Evolutionary conservation across 2,113 vertebrate genomes (phyloP).

Genomic region (Aphyosemion australe): DNA sequence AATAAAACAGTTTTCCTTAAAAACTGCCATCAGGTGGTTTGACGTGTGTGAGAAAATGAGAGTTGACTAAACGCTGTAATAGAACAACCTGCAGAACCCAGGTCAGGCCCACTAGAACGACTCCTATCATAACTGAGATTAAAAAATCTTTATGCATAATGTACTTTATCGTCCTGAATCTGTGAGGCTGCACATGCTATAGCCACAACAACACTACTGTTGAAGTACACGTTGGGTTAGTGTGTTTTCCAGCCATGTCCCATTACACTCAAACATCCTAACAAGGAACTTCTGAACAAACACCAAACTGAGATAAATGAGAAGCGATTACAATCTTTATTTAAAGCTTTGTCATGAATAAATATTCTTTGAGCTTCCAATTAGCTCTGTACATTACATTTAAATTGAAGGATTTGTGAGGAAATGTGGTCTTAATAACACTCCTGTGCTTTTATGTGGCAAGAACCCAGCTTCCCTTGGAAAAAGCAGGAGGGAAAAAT

Average conservation of each 20-base stretch:
- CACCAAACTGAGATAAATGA: slow-evolving; percentile 58
- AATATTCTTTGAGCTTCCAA: slow-evolving; percentile 40
- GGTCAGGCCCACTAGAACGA: no score
- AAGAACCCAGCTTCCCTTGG: slow-evolving; percentile 43
- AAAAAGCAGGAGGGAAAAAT: slow-evolving; percentile 36
- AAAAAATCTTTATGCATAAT: no score
- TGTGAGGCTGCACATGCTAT: background rate
- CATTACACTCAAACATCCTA: slow-evolving; percentile 60
- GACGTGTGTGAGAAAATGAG: no score
- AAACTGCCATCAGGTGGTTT: no score
- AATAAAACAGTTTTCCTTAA: no score
- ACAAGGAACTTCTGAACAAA: slow-evolving; percentile 57
- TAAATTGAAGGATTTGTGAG: slow-evolving; percentile 34
- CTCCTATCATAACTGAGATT: no score
- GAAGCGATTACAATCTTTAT: slow-evolving; percentile 48
- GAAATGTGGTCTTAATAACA: slow-evolving; percentile 53
- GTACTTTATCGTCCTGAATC: no score
- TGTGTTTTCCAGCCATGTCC: slow-evolving; percentile 52
- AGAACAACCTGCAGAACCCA: no score
- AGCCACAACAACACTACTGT: slow-evolving; percentile 1
- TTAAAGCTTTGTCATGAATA: slow-evolving; percentile 40
- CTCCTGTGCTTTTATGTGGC: slow-evolving; percentile 57
- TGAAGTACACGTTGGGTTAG: slow-evolving; percentile 39
- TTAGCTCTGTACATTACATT: slow-evolving; percentile 37
- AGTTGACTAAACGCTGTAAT: no score